Evolutionary conservation across 2,888 invertebrate genomes (phyloP).

Genomic region (Cantharis nigra): DNA sequence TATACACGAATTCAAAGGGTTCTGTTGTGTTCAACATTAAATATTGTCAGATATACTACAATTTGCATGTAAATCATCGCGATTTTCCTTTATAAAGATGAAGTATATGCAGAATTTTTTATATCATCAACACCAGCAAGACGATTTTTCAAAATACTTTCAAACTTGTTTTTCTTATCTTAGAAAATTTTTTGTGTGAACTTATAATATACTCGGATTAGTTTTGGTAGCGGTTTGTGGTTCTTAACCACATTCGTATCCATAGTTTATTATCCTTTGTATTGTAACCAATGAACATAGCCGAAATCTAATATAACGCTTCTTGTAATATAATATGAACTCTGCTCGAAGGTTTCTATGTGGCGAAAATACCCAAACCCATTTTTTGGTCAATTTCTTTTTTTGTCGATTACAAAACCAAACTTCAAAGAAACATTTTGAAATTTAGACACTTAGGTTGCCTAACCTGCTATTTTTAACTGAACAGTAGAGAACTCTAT

Average conservation of each 20-base stretch:
- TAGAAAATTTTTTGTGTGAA: neutral
- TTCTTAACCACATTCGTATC: neutral
- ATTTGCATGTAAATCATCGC: neutral
- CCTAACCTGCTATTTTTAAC: too few species aligned
- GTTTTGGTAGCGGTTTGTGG: neutral
- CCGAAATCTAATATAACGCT: neutral
- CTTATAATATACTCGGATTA: neutral
- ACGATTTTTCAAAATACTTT: neutral
- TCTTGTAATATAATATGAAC: neutral
- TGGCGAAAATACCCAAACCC: too few species aligned
- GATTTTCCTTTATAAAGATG: neutral
- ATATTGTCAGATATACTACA: neutral
- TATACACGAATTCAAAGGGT: neutral
- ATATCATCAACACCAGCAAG: neutral
- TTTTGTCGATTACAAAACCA: too few species aligned
- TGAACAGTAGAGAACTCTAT: too few species aligned
- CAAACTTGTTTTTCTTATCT: neutral
- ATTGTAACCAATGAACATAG: neutral
- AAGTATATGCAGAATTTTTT: neutral
- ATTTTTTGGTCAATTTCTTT: too few species aligned
- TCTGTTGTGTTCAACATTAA: neutral
- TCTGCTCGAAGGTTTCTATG: too few species aligned
- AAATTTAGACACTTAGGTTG: too few species aligned
- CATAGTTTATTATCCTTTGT: neutral
- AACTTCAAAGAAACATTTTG: too few species aligned